Conservation (phyloP, 2,797 vertebrate genomes). For the Sphaeramia orbicularis region DNA sequence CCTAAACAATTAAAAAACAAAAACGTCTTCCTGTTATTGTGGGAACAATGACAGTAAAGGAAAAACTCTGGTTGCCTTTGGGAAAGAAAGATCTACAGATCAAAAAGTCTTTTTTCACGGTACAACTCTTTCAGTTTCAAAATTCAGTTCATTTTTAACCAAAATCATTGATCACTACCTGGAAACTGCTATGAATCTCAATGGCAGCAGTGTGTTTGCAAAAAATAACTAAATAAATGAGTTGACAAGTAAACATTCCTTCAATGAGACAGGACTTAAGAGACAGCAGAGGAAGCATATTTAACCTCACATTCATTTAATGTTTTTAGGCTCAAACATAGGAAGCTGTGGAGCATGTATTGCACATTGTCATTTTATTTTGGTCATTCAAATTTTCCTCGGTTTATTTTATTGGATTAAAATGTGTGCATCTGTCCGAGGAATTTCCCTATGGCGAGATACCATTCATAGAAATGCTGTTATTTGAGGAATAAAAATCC, state of each 20-base stretch:
- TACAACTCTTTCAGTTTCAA: no score
- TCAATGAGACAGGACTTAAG: not conserved
- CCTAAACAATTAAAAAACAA: no score
- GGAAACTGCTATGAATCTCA: no score
- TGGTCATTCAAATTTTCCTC: slow-evolving; percentile 4
- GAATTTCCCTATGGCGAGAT: slow-evolving; percentile 1
- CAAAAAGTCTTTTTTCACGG: no score
- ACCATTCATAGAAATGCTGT: slow-evolving; percentile 16
- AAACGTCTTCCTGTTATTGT: no score
- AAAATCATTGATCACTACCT: no score
- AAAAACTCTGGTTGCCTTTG: no score
- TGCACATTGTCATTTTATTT: not conserved
- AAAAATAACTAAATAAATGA: no score
- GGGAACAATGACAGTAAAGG: no score
- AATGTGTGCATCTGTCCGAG: slow-evolving; percentile 20
- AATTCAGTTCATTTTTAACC: no score
- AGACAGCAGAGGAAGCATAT: not conserved
- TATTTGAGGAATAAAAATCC: slow-evolving; percentile 43
- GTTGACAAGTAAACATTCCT: not conserved
- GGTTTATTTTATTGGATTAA: slow-evolving; percentile 38
- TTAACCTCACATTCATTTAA: not conserved
- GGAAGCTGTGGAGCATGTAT: slow-evolving; percentile 8
- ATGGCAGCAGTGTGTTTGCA: no score
- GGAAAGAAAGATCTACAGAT: no score
- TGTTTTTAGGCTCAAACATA: slow-evolving; percentile 1